Evolutionary conservation across 2,888 invertebrate species (phyloP).

Genomic region (Pardosa pseudoannulata): DNA sequence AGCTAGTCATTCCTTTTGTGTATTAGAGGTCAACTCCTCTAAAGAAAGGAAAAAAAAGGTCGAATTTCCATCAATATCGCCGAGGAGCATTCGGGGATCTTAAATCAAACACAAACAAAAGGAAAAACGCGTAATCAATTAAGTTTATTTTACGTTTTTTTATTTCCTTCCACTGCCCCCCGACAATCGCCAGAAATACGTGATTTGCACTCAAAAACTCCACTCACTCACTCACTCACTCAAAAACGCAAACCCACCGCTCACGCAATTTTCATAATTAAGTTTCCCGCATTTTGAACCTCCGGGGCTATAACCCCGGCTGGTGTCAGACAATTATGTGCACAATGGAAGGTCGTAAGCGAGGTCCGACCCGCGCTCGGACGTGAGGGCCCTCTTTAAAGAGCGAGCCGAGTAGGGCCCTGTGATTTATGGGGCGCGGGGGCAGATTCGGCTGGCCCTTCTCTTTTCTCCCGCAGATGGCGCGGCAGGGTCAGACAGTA

Average conservation of each 20-base stretch:
- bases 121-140: conserved; percentile 7
- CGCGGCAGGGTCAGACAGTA: conserved; percentile 1
- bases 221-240: neutral
- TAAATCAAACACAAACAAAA: conserved; percentile 17
- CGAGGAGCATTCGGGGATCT: neutral
- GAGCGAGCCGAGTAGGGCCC: neutral
- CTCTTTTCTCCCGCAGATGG: conserved; percentile 3
- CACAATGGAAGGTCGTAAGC: conserved; percentile 5
- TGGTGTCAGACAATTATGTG: conserved; percentile 4
- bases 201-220: conserved; percentile 4
- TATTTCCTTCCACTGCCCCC: too few species aligned
- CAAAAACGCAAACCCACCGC: too few species aligned
- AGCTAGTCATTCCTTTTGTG: neutral
- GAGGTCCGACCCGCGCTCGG: neutral
- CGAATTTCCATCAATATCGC: neutral
- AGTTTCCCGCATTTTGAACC: neutral
- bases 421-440: conserved; percentile 17
- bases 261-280: conserved; percentile 17
- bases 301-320: conserved; percentile 5
- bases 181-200: conserved; percentile 3
- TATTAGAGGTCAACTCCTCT: neutral
- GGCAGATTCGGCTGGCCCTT: neutral
- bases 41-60: neutral
- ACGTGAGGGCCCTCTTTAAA: conserved; percentile 14
- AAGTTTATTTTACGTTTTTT: neutral